Evolutionary conservation across 2,888 invertebrate genomes (phyloP).

Genomic region (Sinotaia quadrata): DNA sequence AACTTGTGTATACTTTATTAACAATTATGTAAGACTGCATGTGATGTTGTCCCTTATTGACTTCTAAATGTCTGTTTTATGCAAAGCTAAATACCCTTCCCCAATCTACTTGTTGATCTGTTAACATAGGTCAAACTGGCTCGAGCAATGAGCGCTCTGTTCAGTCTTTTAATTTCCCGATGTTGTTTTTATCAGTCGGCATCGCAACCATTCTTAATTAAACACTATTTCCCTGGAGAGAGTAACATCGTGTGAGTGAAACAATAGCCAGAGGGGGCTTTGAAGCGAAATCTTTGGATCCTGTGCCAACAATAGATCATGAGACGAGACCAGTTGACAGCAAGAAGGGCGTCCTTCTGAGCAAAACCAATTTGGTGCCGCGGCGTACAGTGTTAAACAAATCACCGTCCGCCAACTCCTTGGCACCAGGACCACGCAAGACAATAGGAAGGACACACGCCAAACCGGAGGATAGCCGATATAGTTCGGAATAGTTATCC

Average conservation of each 20-base stretch:
- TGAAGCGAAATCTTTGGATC: constrained; percentile 11
- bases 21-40: too few species aligned
- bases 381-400: constrained; percentile 28
- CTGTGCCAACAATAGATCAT: constrained; percentile 15
- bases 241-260: constrained; percentile 15
- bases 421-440: not conserved
- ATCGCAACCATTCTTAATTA: constrained; percentile 27
- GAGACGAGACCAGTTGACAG: constrained; percentile 9
- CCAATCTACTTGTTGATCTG: too few species aligned
- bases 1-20: too few species aligned
- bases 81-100: too few species aligned
- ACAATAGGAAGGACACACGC: too few species aligned
- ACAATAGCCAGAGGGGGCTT: constrained; percentile 26
- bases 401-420: constrained; percentile 14
- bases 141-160: not conserved
- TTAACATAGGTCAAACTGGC: too few species aligned
- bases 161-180: not conserved
- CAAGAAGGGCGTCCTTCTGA: constrained; percentile 10
- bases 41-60: too few species aligned
- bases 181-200: constrained; percentile 25
- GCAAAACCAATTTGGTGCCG: constrained; percentile 25
- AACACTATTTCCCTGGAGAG: constrained; percentile 29
- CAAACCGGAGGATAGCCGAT: too few species aligned
- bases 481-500: constrained; percentile 10
- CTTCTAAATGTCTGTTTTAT: too few species aligned